These are phyloP conservation scores for Cinclus mexicanus DNA, from an alignment of 2,113 vertebrate species.

Conservation along the genomic window DNA sequence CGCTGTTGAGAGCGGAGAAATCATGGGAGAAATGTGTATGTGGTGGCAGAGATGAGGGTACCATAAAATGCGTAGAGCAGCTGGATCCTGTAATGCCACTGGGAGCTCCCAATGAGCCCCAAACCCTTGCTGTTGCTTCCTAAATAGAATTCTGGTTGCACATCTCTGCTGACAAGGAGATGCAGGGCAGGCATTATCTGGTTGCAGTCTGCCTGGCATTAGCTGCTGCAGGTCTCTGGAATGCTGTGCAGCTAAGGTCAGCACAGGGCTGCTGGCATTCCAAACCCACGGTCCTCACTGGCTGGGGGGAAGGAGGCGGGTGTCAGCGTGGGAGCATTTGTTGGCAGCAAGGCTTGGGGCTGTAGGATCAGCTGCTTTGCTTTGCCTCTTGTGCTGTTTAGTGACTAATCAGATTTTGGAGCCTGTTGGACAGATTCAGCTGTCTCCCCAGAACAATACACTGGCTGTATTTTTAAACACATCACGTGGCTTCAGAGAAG, in stretches of 20 bases:
- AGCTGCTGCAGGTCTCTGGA: not conserved
- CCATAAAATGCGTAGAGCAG: not conserved
- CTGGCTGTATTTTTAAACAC: slow-evolving; percentile 51
- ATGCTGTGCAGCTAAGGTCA: rapidly evolving
- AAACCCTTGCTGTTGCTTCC: not conserved
- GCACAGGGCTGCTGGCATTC: rapidly evolving
- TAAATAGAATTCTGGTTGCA: not conserved
- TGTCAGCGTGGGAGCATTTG: rapidly evolving
- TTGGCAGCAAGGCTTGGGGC: not conserved
- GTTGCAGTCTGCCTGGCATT: not conserved
- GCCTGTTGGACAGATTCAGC: slow-evolving; percentile 53
- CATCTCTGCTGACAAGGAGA: not conserved
- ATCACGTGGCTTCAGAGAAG: slow-evolving; percentile 58
- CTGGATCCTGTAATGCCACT: not conserved
- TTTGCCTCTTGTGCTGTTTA: slow-evolving; percentile 37
- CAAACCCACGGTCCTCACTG: not conserved
- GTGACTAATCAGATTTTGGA: slow-evolving; percentile 69
- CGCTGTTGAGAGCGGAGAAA: not conserved
- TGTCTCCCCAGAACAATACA: slow-evolving; percentile 50
- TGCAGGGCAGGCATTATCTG: not conserved
- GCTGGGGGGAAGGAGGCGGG: not conserved
- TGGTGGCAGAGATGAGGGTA: not conserved
- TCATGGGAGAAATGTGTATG: not conserved
- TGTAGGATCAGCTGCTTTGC: slow-evolving; percentile 22
- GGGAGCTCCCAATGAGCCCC: not conserved